These are phyloP conservation scores for Micronisus gabar DNA, from an alignment of 2,113 vertebrate genomes.

Conservation along the genomic window DNA sequence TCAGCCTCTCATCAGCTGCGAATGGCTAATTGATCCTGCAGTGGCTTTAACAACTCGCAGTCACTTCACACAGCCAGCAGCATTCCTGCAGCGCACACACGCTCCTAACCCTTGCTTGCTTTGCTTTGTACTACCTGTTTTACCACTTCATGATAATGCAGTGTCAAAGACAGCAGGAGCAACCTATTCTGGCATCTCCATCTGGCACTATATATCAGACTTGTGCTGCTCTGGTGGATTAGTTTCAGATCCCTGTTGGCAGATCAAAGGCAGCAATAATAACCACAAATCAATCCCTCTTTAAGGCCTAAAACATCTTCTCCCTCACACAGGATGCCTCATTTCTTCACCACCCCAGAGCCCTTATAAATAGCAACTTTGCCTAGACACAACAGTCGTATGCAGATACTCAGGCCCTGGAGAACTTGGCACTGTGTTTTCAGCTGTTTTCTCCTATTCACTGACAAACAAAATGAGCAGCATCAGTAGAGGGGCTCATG, in stretches of 20 bases:
- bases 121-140: neutral
- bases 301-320: slow-evolving; percentile 19
- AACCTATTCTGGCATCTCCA: slow-evolving; percentile 47
- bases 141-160: slow-evolving; percentile 2
- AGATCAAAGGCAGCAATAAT: slow-evolving; percentile 52
- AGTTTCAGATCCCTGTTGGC: slow-evolving; percentile 48
- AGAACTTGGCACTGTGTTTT: neutral
- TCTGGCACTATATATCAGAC: slow-evolving; percentile 38
- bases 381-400: neutral
- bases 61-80: neutral
- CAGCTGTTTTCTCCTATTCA: neutral
- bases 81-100: neutral
- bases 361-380: slow-evolving; percentile 2
- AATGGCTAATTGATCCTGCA: neutral
- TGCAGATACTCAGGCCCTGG: neutral
- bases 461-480: neutral
- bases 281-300: slow-evolving; percentile 63
- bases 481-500: neutral
- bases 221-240: slow-evolving; percentile 22
- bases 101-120: neutral
- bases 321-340: neutral
- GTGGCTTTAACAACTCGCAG: neutral
- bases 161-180: neutral
- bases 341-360: neutral
- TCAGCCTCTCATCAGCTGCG: rapidly evolving